Evolutionary conservation across 2,888 invertebrate genomes (phyloP), one percentile per base, ranked within the genome.

Genomic region (Chorisops tibialis): DNA sequence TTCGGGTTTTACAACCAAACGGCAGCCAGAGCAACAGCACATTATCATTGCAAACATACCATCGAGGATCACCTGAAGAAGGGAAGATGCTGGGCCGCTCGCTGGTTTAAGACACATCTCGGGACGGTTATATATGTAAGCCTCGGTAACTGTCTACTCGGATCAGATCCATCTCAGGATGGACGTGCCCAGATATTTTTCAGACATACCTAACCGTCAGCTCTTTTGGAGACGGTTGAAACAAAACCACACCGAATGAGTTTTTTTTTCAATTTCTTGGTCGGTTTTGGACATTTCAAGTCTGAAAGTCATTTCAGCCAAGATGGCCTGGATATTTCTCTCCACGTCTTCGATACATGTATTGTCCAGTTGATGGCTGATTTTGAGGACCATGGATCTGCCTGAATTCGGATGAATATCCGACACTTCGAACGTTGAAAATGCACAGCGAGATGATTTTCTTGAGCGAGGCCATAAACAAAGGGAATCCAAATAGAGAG

Each of bases 1-100:
- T 65, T 65, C 63, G 65, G 62, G 63, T 65, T 65, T 62, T 63
- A 65, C 65, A 62, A 65, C 62, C 58, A 61, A 58, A 62, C 52
- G 62, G 60, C 60, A 60, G 65, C 43, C 56, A 60, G 43, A 38
- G 49, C 54, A 64, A 39, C 59, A 62, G 62, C 59, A 56, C 45
- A 64, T 64, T 64, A 62, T 64, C 62, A 64, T 64, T 62, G 62
- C 64, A 45, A 59, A 54, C 62, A 62, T 64, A 54, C 64, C 62
- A 54, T 50, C 48, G 48, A 59, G 59, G 56, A 56, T 56, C 56
- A 56, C 56, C 56, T 56, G 43, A 56, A 39, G 51, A 56, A 30
- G 30, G 30, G 9, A 30, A 30, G 30, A 30, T 30, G 30, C 30
- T 30, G n/a, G n/a, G n/a, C n/a, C n/a, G 16, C 12, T 12, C 41